Conservation (phyloP, 2,113 vertebrate genomes). For the Scortum barcoo region DNA sequence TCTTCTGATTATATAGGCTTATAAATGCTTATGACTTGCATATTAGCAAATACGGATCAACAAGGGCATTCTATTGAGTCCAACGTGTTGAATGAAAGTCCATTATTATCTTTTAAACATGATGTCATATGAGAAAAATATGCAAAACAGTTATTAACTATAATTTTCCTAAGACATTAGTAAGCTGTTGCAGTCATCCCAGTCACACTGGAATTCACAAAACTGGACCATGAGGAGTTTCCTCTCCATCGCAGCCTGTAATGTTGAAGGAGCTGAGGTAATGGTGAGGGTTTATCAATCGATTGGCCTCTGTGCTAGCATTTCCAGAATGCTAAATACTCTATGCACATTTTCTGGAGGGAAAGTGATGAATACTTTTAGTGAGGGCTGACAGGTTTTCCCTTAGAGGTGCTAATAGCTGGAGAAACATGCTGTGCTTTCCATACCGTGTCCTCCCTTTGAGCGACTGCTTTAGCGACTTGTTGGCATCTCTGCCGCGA, state of each 20-base stretch:
- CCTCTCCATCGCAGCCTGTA: constrained; percentile 22
- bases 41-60: neutral
- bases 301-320: constrained; percentile 41
- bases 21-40: neutral
- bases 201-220: constrained; percentile 1
- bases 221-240: constrained; percentile 53
- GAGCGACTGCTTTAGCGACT: neutral
- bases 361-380: constrained; percentile 57
- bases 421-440: constrained; percentile 22
- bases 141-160: neutral
- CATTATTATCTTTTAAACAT: neutral
- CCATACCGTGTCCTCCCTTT: constrained; percentile 10
- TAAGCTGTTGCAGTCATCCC: neutral
- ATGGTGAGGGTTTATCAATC: constrained; percentile 59
- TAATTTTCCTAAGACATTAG: constrained; percentile 2
- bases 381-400: constrained; percentile 44
- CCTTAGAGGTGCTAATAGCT: constrained; percentile 41
- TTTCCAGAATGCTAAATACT: constrained; percentile 56
- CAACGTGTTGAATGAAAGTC: neutral
- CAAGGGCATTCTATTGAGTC: neutral
- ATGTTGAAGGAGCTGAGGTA: constrained; percentile 32
- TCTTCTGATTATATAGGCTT: neutral
- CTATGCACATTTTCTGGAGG: constrained; percentile 11
- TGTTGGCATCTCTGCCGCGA: neutral
- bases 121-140: too few species aligned